These are phyloP conservation scores for Archilochus colubris DNA, from an alignment of 2,113 vertebrate species.

Conservation along the genomic window DNA sequence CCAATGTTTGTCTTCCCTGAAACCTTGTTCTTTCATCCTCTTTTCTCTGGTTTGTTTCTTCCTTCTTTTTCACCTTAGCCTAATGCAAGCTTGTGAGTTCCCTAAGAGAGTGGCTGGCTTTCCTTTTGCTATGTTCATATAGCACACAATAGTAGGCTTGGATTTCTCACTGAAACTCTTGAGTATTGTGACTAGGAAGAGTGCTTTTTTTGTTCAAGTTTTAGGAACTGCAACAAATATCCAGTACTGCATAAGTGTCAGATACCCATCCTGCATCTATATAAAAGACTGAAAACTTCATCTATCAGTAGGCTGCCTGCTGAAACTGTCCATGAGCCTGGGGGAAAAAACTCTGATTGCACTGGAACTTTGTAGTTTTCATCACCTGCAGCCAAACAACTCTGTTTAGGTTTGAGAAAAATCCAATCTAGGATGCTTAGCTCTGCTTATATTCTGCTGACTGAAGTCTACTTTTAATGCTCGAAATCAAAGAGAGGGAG, in stretches of 20 bases:
- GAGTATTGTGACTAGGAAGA: not conserved
- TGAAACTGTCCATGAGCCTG: not conserved
- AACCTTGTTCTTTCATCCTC: slow-evolving; percentile 17
- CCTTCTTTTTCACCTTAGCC: not conserved
- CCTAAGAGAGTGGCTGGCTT: not conserved
- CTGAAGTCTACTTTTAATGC: not conserved
- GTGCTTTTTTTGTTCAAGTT: not conserved
- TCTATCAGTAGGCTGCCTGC: not conserved
- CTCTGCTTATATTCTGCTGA: not conserved
- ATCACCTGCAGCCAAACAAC: not conserved
- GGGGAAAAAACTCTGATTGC: not conserved
- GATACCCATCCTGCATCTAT: not conserved
- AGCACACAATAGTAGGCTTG: not conserved
- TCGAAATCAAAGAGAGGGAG: not conserved
- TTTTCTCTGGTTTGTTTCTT: slow-evolving; percentile 11
- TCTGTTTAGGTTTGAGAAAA: not conserved
- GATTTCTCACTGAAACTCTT: not conserved
- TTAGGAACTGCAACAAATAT: not conserved
- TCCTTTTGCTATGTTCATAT: not conserved
- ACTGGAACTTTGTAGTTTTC: not conserved
- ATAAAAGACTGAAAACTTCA: not conserved
- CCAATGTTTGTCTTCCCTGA: not conserved
- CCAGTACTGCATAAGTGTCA: not conserved
- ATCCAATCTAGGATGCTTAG: not conserved
- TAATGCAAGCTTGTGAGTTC: not conserved